Percentiles rank a stretch among this genome's conserved stretches.
Conservation (phyloP, 2,888 invertebrate genomes). For the Heliconius hortense region DNA sequence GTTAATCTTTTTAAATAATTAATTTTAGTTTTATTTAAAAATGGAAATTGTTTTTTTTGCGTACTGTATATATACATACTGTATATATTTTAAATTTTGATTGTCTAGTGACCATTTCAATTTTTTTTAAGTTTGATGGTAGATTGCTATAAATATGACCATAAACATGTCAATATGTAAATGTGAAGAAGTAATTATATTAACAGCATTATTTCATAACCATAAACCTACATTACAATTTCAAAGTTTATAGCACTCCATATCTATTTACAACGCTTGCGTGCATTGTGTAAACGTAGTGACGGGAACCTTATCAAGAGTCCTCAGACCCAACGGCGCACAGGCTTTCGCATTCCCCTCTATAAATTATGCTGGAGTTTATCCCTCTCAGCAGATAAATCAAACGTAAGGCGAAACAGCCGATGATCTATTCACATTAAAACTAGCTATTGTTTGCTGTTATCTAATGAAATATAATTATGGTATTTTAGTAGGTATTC, state of each 20-base stretch:
- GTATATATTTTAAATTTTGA: too few species aligned
- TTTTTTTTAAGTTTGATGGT: neutral
- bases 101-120: too few species aligned
- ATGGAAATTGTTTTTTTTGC: too few species aligned
- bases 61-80: too few species aligned
- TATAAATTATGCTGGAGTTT: slow-evolving; percentile 68
- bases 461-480: slow-evolving; percentile 11
- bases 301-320: slow-evolving; percentile 59
- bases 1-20: too few species aligned
- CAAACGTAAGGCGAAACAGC: slow-evolving; percentile 70
- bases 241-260: neutral
- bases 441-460: slow-evolving; percentile 18
- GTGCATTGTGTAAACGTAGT: slow-evolving; percentile 20
- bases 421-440: slow-evolving; percentile 59
- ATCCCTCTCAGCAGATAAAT: slow-evolving; percentile 73
- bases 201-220: neutral
- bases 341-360: slow-evolving; percentile 56
- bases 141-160: neutral
- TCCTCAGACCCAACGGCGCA: slow-evolving; percentile 64
- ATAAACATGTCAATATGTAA: neutral
- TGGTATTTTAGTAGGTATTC: neutral
- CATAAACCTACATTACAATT: neutral
- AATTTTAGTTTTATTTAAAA: too few species aligned
- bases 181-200: neutral
- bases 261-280: neutral